Conservation (phyloP, 2,888 invertebrate genomes). For the Operophtera brumata region DNA sequence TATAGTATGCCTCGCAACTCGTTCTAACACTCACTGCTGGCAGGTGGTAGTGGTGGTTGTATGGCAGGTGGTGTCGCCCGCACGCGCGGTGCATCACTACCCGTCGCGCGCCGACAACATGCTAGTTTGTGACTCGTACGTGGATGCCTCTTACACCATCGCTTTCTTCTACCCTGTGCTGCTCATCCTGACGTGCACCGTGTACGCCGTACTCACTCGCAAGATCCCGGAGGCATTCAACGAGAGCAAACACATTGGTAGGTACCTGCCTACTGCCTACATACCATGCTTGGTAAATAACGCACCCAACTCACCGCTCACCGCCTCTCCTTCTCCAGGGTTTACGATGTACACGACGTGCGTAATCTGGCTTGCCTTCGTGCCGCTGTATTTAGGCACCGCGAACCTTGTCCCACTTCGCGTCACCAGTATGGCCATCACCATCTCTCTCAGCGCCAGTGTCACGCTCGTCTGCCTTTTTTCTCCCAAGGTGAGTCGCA, state of each 20-base stretch:
- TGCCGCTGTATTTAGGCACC: conserved; percentile 97
- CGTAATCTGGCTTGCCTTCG: conserved; percentile 98
- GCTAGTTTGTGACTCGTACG: conserved; percentile 93
- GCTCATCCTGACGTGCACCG: conserved; percentile 93
- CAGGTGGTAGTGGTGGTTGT: conserved; percentile 90
- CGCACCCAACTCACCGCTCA: neutral
- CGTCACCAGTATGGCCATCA: conserved; percentile 97
- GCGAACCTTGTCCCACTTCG: conserved; percentile 94
- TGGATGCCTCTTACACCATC: conserved; percentile 95
- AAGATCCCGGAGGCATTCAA: conserved; percentile 99
- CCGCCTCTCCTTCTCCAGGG: conserved; percentile 68
- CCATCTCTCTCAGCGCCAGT: conserved; percentile 95
- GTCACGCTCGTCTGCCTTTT: conserved; percentile 96
- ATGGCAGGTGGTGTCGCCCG: conserved; percentile 96
- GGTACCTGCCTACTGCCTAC: neutral
- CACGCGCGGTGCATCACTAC: conserved; percentile 92
- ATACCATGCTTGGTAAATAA: neutral
- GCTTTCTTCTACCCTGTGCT: conserved; percentile 96
- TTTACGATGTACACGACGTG: conserved; percentile 99
- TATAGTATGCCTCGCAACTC: neutral
- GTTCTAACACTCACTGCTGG: neutral
- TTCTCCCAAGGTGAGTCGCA: conserved; percentile 93
- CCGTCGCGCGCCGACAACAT: conserved; percentile 94
- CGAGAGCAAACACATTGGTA: conserved; percentile 97
- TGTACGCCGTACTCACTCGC: conserved; percentile 95